Percentiles rank a stretch among this genome's conserved stretches.
Evolutionary conservation across 2,888 invertebrate genomes (phyloP).

Genomic region (Plagodis pulveraria): DNA sequence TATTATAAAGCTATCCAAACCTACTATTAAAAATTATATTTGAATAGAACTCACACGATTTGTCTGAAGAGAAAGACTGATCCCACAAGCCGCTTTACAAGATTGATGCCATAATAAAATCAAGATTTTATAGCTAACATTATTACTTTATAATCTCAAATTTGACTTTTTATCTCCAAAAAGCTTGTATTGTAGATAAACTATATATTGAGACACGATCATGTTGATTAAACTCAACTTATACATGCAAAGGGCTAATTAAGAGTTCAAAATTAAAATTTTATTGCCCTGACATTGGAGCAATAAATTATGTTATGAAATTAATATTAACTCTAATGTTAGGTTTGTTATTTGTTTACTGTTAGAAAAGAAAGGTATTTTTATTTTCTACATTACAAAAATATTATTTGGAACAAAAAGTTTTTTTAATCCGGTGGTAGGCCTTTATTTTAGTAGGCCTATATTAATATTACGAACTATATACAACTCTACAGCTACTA

Average conservation of each 20-base stretch:
- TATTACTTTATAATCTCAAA: conserved; percentile 77
- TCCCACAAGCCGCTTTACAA: conserved; percentile 65
- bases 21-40: conserved; percentile 35
- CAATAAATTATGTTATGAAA: conserved; percentile 20
- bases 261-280: conserved; percentile 25
- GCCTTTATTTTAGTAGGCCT: too few relatives aligned
- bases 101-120: conserved; percentile 82
- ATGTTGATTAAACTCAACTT: conserved; percentile 65
- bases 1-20: not conserved
- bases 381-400: too few relatives aligned
- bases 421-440: too few relatives aligned
- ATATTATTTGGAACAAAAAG: too few relatives aligned
- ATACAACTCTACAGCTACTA: too few relatives aligned
- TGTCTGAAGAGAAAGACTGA: conserved; percentile 44
- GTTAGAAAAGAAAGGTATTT: too few relatives aligned
- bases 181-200: conserved; percentile 77
- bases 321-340: conserved; percentile 10
- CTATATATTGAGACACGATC: conserved; percentile 72
- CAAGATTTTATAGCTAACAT: conserved; percentile 73
- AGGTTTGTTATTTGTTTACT: conserved; percentile 15
- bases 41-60: conserved; percentile 65
- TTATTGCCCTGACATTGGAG: conserved; percentile 9
- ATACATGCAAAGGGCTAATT: conserved; percentile 45
- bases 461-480: too few relatives aligned
- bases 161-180: conserved; percentile 79